These are phyloP conservation scores for Spialia ferax DNA, from an alignment of 2,888 invertebrate species.

Conservation along the genomic window DNA sequence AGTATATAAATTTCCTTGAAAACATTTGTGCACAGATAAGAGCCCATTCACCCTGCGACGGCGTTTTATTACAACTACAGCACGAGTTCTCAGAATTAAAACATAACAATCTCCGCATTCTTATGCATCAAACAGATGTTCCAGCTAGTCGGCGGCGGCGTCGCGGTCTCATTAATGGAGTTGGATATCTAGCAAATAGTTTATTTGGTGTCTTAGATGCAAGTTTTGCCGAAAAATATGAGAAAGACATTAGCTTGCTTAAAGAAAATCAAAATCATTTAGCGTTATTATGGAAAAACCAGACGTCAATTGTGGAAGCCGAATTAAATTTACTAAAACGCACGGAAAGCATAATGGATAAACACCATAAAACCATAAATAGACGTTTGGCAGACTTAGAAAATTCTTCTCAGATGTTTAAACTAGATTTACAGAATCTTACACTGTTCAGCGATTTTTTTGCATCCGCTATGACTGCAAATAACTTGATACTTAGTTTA, in stretches of 20 bases:
- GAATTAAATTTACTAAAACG: slow-evolving; percentile 19
- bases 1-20: slow-evolving; percentile 11
- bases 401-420: not conserved
- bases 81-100: slow-evolving; percentile 15
- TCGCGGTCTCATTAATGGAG: slow-evolving; percentile 1
- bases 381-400: not conserved
- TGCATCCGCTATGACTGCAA: slow-evolving; percentile 8
- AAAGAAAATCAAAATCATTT: slow-evolving; percentile 10
- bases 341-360: slow-evolving; percentile 7
- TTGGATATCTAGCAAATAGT: no score
- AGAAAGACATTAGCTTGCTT: not conserved
- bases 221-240: slow-evolving; percentile 10
- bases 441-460: slow-evolving; percentile 4
- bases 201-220: slow-evolving; percentile 7
- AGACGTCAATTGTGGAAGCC: slow-evolving; percentile 21
- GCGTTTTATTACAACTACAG: not conserved
- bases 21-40: not conserved
- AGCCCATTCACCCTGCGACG: slow-evolving; percentile 1
- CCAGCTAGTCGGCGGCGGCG: slow-evolving; percentile 8
- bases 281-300: slow-evolving; percentile 20
- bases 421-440: not conserved
- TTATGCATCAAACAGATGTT: not conserved
- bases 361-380: slow-evolving; percentile 18
- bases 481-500: slow-evolving; percentile 2
- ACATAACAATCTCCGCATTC: not conserved